Base-by-base conservation (phyloP, 2,113 vertebrate genomes). In the Oxyruncus cristatus region DNA sequence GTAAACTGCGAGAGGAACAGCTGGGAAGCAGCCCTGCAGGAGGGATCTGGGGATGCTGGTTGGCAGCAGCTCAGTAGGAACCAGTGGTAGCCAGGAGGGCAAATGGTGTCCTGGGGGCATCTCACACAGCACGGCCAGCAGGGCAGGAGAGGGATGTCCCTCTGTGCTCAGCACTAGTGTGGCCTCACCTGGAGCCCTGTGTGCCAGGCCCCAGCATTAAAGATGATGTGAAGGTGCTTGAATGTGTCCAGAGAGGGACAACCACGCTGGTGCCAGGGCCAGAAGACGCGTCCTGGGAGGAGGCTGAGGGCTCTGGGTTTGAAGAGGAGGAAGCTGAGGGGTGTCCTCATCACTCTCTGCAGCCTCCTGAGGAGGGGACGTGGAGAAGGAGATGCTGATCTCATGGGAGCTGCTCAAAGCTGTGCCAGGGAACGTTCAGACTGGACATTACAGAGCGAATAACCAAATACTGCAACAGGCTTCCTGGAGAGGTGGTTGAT, bases 71-170 rank as follows among this genome's bases (percentile, higher is more conserved):
- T 91, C 71, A 24, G 11, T 0, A 15, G 76, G 66, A 92, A 3
- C 49, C 86, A 17, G 4, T 0, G 4, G 44, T 4, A 78, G 11
- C 79, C 71, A 24, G 32, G 37, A 47, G 49, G 63, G 19, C 49
- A 85, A 21, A 22, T 4, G 6, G 1, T 68, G 37, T 4, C 79
- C 53, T 21, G n/a, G 41, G 44, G 71, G 7, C 53, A 32, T 16
- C 62, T 0, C 2, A 12, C 56, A 39, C 32, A 49, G 56, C 12
- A 1, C 4, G 5, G 33, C 15, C 56, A 32, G 77, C 4, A 0
- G 2, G 21, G 0, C 62, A 44, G 6, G 33, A 39, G 18, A 46
- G 50, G 76, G 35, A 6, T 9, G 8, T 7, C 27, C 24, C 0
- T 4, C 84, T 63, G 47, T 5, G 10, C 9, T 20, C 32, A 16